Base-by-base conservation (phyloP, 2,888 invertebrate species). In the Teleogryllus oceanicus region DNA sequence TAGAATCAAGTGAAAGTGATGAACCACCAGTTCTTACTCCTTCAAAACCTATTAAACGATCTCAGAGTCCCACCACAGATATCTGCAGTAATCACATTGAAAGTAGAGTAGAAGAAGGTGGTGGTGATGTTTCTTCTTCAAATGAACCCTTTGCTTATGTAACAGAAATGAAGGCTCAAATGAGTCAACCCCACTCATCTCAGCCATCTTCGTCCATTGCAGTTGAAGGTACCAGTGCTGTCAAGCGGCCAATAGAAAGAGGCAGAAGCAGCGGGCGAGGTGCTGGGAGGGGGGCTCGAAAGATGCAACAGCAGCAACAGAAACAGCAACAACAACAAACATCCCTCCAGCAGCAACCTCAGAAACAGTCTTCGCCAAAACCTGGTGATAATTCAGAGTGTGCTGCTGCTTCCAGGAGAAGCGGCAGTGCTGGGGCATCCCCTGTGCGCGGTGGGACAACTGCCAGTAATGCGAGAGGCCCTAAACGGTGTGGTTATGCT, bases 111-210 rank as follows among this genome's bases (percentile, higher is more conserved):
- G 78, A 78, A 49, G 49, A 18, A 62, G 62, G 62, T 13, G n/a
- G 62, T 37, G 37, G 11, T 75, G 50, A 78, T 50, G n/a, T 24
- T 12, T 20, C 20, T 12, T 49, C 24, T 74, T 24, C 80, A 13
- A 13, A 37, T 24, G 83, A 83, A 50, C 83, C 82, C 18, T 83
- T 83, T 78, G 82, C 79, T 21, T 81, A 79, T 81, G 82, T 83
- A 12, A 82, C 80, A 62, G 83, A 81, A 74, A 80, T 83, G 80
- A 82, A 83, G 75, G 80, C 80, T 37, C 79, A 83, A 77, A 83
- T 83, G 80, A 81, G 79, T 50, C 82, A 82, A 49, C 79, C 82
- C 2, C 78, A 76, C 18, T 76, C 51, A 13, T 16, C 20, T 62
- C n/a, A 10, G 13, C 2, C 49, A 18, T 50, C 24, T 75, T 21